Evolutionary conservation across 1,140 invertebrate species (phyloP).

Genomic region (Chrysopa pallens): DNA sequence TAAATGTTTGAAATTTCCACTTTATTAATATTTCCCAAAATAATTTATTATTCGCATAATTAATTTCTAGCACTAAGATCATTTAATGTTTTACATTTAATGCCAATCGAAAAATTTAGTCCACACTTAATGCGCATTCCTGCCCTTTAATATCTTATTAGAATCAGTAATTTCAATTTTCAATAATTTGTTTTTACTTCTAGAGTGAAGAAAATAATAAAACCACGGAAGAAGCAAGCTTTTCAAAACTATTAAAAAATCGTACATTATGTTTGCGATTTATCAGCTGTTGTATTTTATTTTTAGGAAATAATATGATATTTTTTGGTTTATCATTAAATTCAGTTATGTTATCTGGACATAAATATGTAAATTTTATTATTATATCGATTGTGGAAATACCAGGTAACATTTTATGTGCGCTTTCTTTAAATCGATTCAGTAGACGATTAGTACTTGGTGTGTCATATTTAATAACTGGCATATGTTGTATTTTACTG

Average conservation of each 20-base stretch:
- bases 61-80: no score
- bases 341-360: slow-evolving; percentile 36
- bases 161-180: no score
- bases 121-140: no score
- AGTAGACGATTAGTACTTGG: slow-evolving; percentile 36
- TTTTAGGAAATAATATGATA: slow-evolving; percentile 31
- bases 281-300: slow-evolving; percentile 27
- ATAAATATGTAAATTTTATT: slow-evolving; percentile 29
- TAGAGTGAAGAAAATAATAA: no score
- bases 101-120: no score
- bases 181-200: no score
- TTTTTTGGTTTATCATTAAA: slow-evolving; percentile 46
- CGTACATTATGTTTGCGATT: slow-evolving; percentile 24
- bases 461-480: slow-evolving; percentile 26
- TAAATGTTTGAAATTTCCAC: no score
- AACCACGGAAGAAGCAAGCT: no score
- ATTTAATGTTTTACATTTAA: no score
- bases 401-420: slow-evolving; percentile 30
- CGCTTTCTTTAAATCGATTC: slow-evolving; percentile 30
- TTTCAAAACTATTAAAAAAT: slow-evolving; percentile 14
- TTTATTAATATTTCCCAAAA: no score
- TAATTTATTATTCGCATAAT: no score
- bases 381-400: slow-evolving; percentile 29
- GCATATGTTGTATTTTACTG: slow-evolving; percentile 20
- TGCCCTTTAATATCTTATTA: no score